These are phyloP conservation scores for Cephalophus harveyi DNA, from an alignment of 2,113 vertebrate genomes.

Conservation along the genomic window DNA sequence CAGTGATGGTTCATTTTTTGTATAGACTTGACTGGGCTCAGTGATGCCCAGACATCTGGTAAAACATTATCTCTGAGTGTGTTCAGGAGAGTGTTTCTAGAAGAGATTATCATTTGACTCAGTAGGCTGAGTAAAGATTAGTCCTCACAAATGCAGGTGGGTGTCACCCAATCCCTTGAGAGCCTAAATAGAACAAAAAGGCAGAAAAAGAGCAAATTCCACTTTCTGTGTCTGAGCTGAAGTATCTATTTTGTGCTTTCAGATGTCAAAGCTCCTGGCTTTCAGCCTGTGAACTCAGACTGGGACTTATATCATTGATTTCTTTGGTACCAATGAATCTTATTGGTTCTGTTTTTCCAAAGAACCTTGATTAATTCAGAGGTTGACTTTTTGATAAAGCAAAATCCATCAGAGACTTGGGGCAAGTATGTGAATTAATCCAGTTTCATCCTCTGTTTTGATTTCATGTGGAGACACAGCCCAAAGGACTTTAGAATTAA, in stretches of 20 bases:
- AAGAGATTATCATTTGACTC: background rate
- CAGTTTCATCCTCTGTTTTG: background rate
- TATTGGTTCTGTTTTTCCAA: background rate
- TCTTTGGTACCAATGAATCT: background rate
- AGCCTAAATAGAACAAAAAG: background rate
- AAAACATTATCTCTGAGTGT: background rate
- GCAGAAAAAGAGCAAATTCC: background rate
- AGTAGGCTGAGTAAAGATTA: background rate
- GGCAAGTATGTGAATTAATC: background rate
- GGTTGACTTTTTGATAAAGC: background rate
- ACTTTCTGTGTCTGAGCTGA: background rate
- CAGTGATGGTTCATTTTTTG: background rate
- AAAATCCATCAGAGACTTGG: background rate
- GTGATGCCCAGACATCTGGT: background rate
- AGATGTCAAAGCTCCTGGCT: background rate
- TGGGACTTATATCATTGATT: background rate
- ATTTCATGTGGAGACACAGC: background rate
- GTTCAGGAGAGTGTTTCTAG: background rate
- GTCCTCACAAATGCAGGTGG: background rate
- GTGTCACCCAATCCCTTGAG: background rate
- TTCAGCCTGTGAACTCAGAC: background rate
- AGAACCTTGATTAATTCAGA: background rate
- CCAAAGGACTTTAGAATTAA: background rate
- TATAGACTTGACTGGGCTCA: background rate
- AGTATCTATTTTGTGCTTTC: background rate